These are phyloP conservation scores for Drosophila sturtevanti DNA, from an alignment of 1,140 invertebrate genomes.

Conservation along the genomic window DNA sequence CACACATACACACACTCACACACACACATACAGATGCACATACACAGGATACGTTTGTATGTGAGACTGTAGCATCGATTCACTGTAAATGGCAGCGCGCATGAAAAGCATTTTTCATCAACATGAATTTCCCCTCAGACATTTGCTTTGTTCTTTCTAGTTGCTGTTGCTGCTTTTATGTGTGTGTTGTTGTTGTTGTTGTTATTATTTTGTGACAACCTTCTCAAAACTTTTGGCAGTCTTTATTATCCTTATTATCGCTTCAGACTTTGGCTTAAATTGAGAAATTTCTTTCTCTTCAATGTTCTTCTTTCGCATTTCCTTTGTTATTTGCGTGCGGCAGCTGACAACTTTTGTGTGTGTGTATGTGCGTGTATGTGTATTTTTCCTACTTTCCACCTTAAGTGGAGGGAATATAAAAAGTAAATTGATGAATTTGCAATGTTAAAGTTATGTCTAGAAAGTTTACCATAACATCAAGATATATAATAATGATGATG, in stretches of 20 bases:
- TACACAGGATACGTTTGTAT: conserved; percentile 14
- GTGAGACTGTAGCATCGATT: conserved; percentile 49
- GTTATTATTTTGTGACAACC: conserved; percentile 44
- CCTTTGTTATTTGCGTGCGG: conserved; percentile 24
- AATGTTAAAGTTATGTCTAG: conserved; percentile 1
- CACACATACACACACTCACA: conserved; percentile 38
- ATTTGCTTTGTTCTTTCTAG: conserved; percentile 68
- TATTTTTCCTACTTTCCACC: neutral
- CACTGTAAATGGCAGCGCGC: conserved; percentile 69
- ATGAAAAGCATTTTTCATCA: conserved; percentile 80
- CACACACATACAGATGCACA: conserved; percentile 15
- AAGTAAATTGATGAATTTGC: conserved; percentile 5
- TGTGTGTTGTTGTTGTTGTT: conserved; percentile 16
- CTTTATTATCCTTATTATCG: conserved; percentile 81
- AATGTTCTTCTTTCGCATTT: conserved; percentile 29
- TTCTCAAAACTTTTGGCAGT: conserved; percentile 74
- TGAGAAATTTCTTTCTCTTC: conserved; percentile 44
- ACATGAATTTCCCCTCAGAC: conserved; percentile 73
- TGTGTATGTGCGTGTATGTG: neutral
- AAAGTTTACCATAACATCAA: neutral
- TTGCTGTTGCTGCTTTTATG: neutral
- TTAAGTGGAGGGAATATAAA: conserved; percentile 2
- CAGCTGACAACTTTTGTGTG: conserved; percentile 29
- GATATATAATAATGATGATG: neutral
- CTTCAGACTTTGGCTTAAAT: conserved; percentile 65